Conservation (phyloP, 1,140 invertebrate genomes). For the Thalassaphorura encarpata region DNA sequence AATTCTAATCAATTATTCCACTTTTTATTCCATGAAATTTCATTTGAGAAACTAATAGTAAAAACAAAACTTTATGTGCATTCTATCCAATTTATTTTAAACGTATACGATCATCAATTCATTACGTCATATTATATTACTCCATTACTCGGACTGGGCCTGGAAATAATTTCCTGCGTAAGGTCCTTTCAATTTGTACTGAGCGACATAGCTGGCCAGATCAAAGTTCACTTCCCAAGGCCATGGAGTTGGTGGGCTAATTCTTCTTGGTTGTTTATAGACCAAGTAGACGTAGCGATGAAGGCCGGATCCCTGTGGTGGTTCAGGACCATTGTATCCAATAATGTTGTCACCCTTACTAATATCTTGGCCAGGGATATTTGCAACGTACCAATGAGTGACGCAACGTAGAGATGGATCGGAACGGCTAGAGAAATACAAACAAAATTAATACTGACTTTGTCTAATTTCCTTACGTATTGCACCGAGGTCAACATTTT, state of each 20-base stretch:
- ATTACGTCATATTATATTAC: too few species aligned
- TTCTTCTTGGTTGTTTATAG: neutral
- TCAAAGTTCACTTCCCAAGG: neutral
- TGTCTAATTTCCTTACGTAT: too few species aligned
- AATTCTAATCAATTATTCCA: too few species aligned
- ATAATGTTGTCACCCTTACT: constrained; percentile 41
- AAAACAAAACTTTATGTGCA: too few species aligned
- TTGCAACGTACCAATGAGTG: constrained; percentile 50
- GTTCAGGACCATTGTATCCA: constrained; percentile 47
- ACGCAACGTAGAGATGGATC: constrained; percentile 44
- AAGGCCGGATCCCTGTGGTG: constrained; percentile 41
- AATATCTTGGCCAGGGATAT: constrained; percentile 46
- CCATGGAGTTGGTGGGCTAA: neutral
- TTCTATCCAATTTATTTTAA: too few species aligned
- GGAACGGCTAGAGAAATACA: constrained; percentile 30
- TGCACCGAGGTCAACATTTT: too few species aligned
- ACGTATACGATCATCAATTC: too few species aligned
- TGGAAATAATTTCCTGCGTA: neutral
- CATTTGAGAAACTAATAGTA: too few species aligned
- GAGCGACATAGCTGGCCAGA: neutral
- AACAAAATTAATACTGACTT: neutral
- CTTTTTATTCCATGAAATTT: too few species aligned
- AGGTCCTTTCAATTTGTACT: neutral
- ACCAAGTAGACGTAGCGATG: constrained; percentile 3
- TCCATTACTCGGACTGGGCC: too few species aligned